phyloP scores from a whole-genome alignment of 2,888 invertebrate genomes.

The Mactromeris polynyma region DNA sequence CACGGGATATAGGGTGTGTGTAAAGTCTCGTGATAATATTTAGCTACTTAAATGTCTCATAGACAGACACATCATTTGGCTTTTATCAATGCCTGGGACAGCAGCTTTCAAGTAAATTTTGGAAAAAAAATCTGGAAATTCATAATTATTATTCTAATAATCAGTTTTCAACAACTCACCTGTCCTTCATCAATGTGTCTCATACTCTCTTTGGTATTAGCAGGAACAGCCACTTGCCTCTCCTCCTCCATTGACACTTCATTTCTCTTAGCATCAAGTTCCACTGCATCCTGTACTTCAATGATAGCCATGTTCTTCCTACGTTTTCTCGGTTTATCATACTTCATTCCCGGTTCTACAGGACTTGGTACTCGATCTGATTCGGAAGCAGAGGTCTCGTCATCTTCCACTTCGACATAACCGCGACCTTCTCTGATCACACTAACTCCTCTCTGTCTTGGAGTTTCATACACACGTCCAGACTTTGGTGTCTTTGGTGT shows the following conservation, averaged over 20 bases:
- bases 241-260: conserved; percentile 73
- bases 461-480: conserved; percentile 59
- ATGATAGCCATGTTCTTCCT: conserved; percentile 76
- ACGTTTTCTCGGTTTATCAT: conserved; percentile 58
- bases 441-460: conserved; percentile 57
- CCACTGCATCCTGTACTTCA: conserved; percentile 80
- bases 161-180: conserved; percentile 63
- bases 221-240: conserved; percentile 78
- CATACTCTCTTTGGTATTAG: conserved; percentile 65
- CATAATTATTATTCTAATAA: too few relatives aligned
- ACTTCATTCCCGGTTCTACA: conserved; percentile 28
- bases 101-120: too few relatives aligned
- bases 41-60: too few relatives aligned
- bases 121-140: too few relatives aligned
- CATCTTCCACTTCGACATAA: conserved; percentile 67
- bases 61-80: too few relatives aligned
- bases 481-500: conserved; percentile 63
- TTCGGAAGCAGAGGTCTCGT: conserved; percentile 47
- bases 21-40: too few relatives aligned
- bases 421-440: conserved; percentile 61
- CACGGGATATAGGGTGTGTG: too few relatives aligned
- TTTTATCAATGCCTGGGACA: too few relatives aligned
- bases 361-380: conserved; percentile 23
- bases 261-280: conserved; percentile 73
- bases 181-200: conserved; percentile 80